Evolutionary conservation across 2,113 vertebrate genomes (phyloP).

Genomic region (Chloropsis cyanopogon): DNA sequence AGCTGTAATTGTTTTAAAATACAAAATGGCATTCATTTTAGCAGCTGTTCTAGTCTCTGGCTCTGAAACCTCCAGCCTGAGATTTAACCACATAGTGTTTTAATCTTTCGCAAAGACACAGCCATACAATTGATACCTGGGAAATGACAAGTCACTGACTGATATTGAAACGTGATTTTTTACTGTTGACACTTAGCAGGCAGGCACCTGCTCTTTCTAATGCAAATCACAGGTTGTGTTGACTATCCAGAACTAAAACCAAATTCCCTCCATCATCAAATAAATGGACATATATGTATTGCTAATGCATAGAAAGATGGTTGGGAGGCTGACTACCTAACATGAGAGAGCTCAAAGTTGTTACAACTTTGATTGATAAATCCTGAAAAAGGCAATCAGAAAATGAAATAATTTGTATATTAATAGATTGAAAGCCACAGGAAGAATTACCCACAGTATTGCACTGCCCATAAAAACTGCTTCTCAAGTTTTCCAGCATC

Average conservation of each 20-base stretch:
- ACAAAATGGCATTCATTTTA: not conserved
- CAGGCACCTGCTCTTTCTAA: constrained; percentile 50
- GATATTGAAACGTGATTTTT: constrained; percentile 45
- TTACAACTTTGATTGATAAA: not conserved
- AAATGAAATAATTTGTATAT: not conserved
- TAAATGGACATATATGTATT: not conserved
- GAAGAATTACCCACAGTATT: not conserved
- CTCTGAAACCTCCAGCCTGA: not conserved
- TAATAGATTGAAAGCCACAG: not conserved
- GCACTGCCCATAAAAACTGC: not conserved
- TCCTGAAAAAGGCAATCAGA: not conserved
- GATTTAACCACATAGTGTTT: not conserved
- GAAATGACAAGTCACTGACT: constrained; percentile 42
- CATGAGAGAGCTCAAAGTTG: not conserved
- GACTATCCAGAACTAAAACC: not conserved
- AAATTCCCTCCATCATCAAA: not conserved
- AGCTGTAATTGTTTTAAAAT: not conserved
- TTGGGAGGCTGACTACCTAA: not conserved
- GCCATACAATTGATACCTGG: not conserved
- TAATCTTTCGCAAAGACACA: not conserved
- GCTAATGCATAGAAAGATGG: not conserved
- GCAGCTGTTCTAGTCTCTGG: not conserved
- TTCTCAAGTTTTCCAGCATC: not conserved
- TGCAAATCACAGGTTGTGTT: not conserved
- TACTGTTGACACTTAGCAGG: constrained; percentile 43